A percentile compares a stretch with the other conserved stretches of the same genome.
Conservation (phyloP, 1,140 invertebrate genomes). For the Dermatophagoides farinae region DNA sequence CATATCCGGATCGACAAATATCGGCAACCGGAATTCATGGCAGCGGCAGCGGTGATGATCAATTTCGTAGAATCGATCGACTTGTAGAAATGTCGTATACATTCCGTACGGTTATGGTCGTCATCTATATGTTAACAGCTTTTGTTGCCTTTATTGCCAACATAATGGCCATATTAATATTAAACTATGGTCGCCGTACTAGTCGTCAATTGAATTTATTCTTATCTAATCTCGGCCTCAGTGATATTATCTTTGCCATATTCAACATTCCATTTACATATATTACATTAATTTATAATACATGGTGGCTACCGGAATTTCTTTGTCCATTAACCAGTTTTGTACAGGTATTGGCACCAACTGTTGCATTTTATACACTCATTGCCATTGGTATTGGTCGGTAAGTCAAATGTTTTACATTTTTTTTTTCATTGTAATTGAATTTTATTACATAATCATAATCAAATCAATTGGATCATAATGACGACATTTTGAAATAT, state of each 20-base stretch:
- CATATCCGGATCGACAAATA: background rate
- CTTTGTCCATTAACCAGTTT: slow-evolving; percentile 28
- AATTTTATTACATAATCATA: background rate
- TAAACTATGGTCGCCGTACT: slow-evolving; percentile 24
- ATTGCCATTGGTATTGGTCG: slow-evolving; percentile 29
- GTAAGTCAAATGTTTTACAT: slow-evolving; percentile 19
- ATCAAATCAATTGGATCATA: no score
- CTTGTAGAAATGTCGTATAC: slow-evolving; percentile 16
- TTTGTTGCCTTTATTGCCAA: slow-evolving; percentile 25
- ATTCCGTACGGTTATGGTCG: slow-evolving; percentile 23
- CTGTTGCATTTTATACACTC: slow-evolving; percentile 28
- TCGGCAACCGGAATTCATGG: background rate
- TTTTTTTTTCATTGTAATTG: background rate
- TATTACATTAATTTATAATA: slow-evolving; percentile 26
- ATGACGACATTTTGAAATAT: no score
- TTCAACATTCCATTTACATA: slow-evolving; percentile 31
- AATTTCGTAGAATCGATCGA: background rate
- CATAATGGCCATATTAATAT: slow-evolving; percentile 25
- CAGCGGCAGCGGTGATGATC: background rate
- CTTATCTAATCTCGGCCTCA: slow-evolving; percentile 27
- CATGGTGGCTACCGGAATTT: slow-evolving; percentile 26
- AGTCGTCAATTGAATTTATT: slow-evolving; percentile 24
- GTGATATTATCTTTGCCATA: slow-evolving; percentile 28
- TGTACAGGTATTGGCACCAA: slow-evolving; percentile 27
- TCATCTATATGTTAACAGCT: slow-evolving; percentile 26